Conservation (phyloP, 2,797 vertebrate species). For the Halcyon chelicuti region DNA sequence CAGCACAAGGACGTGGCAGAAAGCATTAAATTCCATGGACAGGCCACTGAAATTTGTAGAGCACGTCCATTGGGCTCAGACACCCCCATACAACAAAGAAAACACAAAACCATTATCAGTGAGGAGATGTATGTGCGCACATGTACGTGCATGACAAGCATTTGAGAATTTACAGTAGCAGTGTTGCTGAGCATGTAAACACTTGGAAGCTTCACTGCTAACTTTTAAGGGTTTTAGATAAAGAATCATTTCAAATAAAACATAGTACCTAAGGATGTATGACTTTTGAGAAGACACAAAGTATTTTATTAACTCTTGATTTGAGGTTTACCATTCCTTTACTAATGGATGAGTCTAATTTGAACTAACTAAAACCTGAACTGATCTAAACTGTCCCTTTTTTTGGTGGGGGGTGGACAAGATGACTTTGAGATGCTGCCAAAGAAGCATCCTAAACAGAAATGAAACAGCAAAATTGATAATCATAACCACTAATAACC, state of each 20-base stretch:
- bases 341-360: background rate
- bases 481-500: background rate
- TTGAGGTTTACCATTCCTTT: background rate
- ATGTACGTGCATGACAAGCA: background rate
- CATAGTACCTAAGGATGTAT: background rate
- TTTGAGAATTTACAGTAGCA: background rate
- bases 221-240: background rate
- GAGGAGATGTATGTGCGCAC: background rate
- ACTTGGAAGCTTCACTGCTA: background rate
- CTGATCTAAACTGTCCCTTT: background rate
- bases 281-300: background rate
- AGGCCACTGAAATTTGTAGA: background rate
- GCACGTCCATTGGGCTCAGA: background rate
- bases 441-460: background rate
- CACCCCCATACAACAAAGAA: accelerated
- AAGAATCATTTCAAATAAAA: background rate
- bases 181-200: background rate
- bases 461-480: background rate
- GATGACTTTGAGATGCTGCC: background rate
- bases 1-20: background rate
- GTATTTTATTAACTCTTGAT: background rate
- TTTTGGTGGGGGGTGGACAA: background rate
- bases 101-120: background rate
- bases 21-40: background rate
- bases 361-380: background rate